phyloP scores from a whole-genome alignment of 1,140 invertebrate species.

The Chironomus tepperi region DNA sequence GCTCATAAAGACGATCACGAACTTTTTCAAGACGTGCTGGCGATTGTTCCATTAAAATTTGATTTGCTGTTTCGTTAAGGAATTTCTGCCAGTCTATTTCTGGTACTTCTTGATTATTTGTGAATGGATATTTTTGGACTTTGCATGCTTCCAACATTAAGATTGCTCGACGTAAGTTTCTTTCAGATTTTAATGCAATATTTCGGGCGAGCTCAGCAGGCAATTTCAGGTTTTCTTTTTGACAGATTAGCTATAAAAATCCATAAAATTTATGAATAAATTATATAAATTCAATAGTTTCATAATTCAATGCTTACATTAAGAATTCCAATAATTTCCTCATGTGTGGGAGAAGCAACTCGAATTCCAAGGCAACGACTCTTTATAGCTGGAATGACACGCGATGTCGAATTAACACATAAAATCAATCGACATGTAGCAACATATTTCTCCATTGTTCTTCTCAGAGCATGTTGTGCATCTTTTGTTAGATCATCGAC shows the following conservation, averaged over 20 bases:
- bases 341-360: conserved; percentile 74
- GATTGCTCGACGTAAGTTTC: conserved; percentile 89
- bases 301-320: conserved; percentile 30
- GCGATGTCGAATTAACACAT: conserved; percentile 88
- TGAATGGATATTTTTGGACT: conserved; percentile 86
- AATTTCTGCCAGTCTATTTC: conserved; percentile 92
- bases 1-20: conserved; percentile 81
- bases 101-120: conserved; percentile 67
- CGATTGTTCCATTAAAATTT: conserved; percentile 82
- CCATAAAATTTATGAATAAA: conserved; percentile 28
- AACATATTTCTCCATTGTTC: conserved; percentile 99
- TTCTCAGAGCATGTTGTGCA: conserved; percentile 92
- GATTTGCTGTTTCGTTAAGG: conserved; percentile 75
- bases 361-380: conserved; percentile 89
- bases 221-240: conserved; percentile 75
- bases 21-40: conserved; percentile 77
- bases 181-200: conserved; percentile 70
- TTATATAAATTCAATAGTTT: conserved; percentile 1
- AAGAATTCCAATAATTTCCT: conserved; percentile 66
- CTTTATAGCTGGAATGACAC: conserved; percentile 90
- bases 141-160: conserved; percentile 91
- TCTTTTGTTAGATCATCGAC: conserved; percentile 95
- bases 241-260: conserved; percentile 59
- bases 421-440: conserved; percentile 90
- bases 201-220: conserved; percentile 67